These are phyloP conservation scores for Tridacna crocea DNA, from an alignment of 2,888 invertebrate species.

Conservation along the genomic window DNA sequence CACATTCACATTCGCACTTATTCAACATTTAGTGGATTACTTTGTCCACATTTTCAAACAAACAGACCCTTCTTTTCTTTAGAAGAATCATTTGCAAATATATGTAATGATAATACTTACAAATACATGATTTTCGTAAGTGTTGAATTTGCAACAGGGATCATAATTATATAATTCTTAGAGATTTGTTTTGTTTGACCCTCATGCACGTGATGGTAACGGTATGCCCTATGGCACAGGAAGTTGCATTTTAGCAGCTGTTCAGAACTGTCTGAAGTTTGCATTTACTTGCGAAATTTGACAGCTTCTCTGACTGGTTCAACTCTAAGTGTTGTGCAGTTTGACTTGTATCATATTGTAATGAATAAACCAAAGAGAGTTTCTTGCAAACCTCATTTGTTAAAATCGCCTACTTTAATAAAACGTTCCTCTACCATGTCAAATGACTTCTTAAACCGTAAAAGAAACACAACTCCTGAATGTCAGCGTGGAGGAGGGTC, in stretches of 20 bases:
- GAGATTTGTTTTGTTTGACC: neutral
- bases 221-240: neutral
- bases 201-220: neutral
- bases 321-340: neutral
- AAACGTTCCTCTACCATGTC: no score
- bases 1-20: no score
- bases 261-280: neutral
- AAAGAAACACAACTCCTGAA: no score
- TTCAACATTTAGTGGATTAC: no score
- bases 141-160: neutral
- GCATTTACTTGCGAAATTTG: neutral
- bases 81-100: neutral
- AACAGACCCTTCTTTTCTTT: no score
- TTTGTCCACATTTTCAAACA: no score
- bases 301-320: neutral
- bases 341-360: neutral
- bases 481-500: no score
- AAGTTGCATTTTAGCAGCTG: neutral
- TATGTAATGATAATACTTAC: neutral
- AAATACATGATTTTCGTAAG: neutral
- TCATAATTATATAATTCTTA: neutral
- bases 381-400: neutral
- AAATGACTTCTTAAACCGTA: no score
- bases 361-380: neutral
- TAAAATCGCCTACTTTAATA: no score